These are phyloP conservation scores for Uloborus diversus DNA, from an alignment of 1,140 invertebrate genomes.

Conservation along the genomic window DNA sequence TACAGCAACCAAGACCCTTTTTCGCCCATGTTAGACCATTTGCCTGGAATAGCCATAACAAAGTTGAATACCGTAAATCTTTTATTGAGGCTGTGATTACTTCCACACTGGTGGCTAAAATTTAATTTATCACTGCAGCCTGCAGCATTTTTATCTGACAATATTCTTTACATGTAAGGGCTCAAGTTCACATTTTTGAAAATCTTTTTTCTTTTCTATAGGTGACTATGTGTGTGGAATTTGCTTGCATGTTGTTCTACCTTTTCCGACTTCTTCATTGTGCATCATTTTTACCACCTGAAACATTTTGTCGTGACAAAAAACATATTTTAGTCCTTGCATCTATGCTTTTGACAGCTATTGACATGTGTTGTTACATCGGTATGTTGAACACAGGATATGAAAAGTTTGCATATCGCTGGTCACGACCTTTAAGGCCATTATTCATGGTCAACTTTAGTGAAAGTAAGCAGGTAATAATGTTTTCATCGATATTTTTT, in stretches of 20 bases:
- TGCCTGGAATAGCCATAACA: too few relatives aligned
- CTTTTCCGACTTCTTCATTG: conserved; percentile 65
- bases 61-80: too few relatives aligned
- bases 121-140: too few relatives aligned
- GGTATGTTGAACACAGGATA: conserved; percentile 62
- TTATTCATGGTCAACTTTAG: conserved; percentile 70
- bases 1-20: too few relatives aligned
- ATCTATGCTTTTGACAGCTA: conserved; percentile 64
- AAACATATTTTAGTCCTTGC: conserved; percentile 67
- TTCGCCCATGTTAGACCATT: too few relatives aligned
- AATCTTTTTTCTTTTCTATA: too few relatives aligned
- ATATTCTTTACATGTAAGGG: too few relatives aligned
- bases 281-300: conserved; percentile 62
- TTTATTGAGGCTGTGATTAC: too few relatives aligned
- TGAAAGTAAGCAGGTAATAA: conserved; percentile 68
- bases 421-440: conserved; percentile 67
- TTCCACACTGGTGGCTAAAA: too few relatives aligned
- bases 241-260: conserved; percentile 65
- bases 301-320: conserved; percentile 66
- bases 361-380: conserved; percentile 67
- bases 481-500: neutral
- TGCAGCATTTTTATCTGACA: too few relatives aligned
- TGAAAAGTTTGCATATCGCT: conserved; percentile 61
- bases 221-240: conserved; percentile 66
- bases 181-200: too few relatives aligned